Evolutionary conservation across 2,113 vertebrate genomes (phyloP).

Genomic region (Onychorhynchus coronatus): DNA sequence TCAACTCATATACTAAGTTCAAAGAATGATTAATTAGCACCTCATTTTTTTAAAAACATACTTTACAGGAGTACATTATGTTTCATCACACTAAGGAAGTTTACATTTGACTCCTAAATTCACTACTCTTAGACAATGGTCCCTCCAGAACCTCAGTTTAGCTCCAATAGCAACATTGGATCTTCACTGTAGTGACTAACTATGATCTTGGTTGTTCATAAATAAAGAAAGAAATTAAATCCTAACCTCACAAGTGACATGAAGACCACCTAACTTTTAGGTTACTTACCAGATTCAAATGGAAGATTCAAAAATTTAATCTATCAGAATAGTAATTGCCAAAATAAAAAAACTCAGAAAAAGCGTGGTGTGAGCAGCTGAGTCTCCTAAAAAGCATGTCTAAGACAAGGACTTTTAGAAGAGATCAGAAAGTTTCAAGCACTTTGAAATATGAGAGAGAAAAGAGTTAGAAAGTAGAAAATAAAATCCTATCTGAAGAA

Average conservation of each 20-base stretch:
- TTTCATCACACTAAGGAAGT: neutral
- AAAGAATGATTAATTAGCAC: neutral
- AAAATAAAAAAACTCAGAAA: neutral
- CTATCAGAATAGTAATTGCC: neutral
- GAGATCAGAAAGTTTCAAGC: neutral
- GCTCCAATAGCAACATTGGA: neutral
- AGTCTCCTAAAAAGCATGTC: neutral
- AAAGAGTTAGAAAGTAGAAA: neutral
- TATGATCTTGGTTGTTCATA: neutral
- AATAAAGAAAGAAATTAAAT: neutral
- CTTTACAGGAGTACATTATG: neutral
- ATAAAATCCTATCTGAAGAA: neutral
- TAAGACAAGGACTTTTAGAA: neutral
- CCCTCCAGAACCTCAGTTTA: neutral
- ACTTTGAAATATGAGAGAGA: neutral
- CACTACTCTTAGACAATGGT: neutral
- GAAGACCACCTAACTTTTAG: neutral
- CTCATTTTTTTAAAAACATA: neutral
- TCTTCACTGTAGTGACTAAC: neutral
- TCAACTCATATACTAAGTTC: neutral
- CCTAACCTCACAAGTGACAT: neutral
- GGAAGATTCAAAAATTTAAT: neutral
- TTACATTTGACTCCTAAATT: neutral
- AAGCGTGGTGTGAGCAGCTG: neutral
- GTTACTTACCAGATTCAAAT: neutral